Evolutionary conservation across 1,140 invertebrate genomes (phyloP).

Genomic region (Temnothorax nylanderi): DNA sequence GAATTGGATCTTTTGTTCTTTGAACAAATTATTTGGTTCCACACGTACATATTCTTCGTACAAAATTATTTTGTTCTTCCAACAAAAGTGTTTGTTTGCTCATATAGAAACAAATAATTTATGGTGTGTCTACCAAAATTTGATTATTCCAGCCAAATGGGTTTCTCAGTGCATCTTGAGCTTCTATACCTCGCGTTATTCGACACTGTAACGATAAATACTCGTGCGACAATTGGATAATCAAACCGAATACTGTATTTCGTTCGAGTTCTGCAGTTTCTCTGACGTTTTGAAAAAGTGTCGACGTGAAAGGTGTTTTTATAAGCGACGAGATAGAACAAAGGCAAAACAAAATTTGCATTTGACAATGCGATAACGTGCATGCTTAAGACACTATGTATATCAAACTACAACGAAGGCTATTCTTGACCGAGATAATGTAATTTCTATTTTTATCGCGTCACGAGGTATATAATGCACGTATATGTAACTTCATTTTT

Average conservation of each 20-base stretch:
- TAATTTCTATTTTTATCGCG: background rate
- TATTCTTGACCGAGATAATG: background rate
- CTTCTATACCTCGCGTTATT: background rate
- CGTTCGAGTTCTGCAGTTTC: background rate
- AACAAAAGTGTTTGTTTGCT: no score
- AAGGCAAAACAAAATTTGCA: background rate
- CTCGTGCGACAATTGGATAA: background rate
- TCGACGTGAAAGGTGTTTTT: no score
- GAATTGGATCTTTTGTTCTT: no score
- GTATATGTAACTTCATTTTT: background rate
- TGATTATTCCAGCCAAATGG: no score
- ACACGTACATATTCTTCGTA: no score
- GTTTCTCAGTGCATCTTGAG: background rate
- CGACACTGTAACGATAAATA: background rate
- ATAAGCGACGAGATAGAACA: background rate
- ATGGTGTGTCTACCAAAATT: no score
- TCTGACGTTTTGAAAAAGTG: no score
- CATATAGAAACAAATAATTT: no score
- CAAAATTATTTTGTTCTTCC: no score
- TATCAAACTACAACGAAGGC: background rate
- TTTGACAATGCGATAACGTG: background rate
- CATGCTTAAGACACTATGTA: background rate
- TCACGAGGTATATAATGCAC: background rate
- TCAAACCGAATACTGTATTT: background rate
- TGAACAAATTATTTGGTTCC: no score